These are phyloP conservation scores for Apolygus lucorum DNA, from an alignment of 1,140 invertebrate species.

Conservation along the genomic window DNA sequence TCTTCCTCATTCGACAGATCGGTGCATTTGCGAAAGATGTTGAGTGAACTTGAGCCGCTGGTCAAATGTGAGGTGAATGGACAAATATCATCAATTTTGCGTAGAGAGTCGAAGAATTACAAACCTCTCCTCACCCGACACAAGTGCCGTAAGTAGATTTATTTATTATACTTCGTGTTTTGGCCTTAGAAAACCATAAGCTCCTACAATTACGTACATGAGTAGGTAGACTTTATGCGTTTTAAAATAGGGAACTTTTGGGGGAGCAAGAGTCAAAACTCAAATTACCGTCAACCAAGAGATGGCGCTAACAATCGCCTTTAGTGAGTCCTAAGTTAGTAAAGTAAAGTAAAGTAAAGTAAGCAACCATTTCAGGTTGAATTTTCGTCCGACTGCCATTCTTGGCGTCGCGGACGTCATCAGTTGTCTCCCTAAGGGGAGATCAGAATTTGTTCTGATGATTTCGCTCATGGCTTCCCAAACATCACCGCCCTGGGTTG, in stretches of 20 bases:
- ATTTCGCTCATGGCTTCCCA: too few relatives aligned
- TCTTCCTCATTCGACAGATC: not conserved
- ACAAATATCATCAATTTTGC: not conserved
- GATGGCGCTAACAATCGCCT: not conserved
- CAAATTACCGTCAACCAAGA: too few relatives aligned
- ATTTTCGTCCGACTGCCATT: too few relatives aligned
- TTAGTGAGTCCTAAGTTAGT: not conserved
- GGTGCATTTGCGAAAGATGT: not conserved
- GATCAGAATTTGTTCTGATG: too few relatives aligned
- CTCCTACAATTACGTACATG: not conserved
- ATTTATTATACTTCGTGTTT: not conserved
- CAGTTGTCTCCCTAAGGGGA: too few relatives aligned
- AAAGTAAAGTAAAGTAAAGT: too few relatives aligned
- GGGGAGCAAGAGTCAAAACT: too few relatives aligned
- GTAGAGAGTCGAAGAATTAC: conserved; percentile 20
- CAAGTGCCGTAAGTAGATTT: conserved; percentile 19
- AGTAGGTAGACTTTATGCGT: not conserved
- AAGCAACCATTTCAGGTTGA: too few relatives aligned
- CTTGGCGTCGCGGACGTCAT: too few relatives aligned
- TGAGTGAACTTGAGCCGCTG: not conserved
- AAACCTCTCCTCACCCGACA: conserved; percentile 7
- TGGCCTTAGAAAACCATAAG: not conserved
- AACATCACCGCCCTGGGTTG: too few relatives aligned
- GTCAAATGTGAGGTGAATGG: not conserved
- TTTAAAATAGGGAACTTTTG: not conserved